Conservation (phyloP, 2,797 vertebrate genomes). For the Urosaurus nigricauda region DNA sequence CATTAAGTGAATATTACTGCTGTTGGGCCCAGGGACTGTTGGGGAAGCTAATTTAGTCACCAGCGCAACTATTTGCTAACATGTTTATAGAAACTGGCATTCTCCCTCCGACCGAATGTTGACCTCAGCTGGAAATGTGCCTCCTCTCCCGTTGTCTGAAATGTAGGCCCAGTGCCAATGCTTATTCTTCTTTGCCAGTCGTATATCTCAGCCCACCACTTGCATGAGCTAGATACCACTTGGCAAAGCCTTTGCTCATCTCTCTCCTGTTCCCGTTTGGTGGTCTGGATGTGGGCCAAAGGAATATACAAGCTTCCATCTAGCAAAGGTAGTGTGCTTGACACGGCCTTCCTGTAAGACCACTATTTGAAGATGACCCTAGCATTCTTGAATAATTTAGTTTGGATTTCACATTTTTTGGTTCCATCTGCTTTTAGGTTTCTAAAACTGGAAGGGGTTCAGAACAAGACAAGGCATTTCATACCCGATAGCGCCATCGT, state of each 20-base stretch:
- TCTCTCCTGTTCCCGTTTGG: neutral
- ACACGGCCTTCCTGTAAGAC: neutral
- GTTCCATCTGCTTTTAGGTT: neutral
- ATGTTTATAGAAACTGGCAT: constrained; percentile 16
- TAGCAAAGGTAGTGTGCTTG: neutral
- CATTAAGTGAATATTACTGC: neutral
- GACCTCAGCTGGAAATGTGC: constrained; percentile 22
- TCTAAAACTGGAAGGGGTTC: neutral
- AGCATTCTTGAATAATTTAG: neutral
- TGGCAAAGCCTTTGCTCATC: neutral
- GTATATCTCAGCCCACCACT: constrained; percentile 5
- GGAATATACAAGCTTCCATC: neutral
- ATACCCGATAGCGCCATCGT: neutral
- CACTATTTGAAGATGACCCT: neutral
- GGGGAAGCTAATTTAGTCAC: constrained; percentile 2
- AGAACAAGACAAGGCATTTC: neutral
- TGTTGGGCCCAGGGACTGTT: neutral
- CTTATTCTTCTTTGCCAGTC: constrained; percentile 15
- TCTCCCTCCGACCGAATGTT: neutral
- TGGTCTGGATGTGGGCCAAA: neutral
- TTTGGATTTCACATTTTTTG: neutral
- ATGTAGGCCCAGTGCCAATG: constrained; percentile 10
- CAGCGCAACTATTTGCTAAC: constrained; percentile 10
- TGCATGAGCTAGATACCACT: neutral
- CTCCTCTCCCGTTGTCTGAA: constrained; percentile 9